Base-by-base conservation (phyloP, 35 echinoderm and acorn worm species). In the Amphiura filiformis region DNA sequence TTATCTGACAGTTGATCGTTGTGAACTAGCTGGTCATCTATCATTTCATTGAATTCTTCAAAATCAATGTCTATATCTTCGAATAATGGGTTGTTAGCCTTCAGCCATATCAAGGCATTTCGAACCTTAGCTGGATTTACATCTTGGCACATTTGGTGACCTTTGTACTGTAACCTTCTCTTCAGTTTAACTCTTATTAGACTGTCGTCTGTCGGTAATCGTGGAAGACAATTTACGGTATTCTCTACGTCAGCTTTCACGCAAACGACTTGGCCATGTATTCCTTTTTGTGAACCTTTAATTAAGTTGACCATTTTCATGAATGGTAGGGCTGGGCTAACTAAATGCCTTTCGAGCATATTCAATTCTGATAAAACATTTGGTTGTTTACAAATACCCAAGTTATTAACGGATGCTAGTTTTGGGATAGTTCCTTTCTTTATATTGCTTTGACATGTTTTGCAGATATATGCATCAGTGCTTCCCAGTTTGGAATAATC, bases 151-250 rank as follows among this genome's bases (percentile, higher is more conserved):
- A 86, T n/a, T n/a, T n/a, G n/a, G 77, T 94, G 84, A 82, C 88
- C 83, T 83, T 94, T 94, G 78, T 87, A 94, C 20, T 40, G 61
- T 70, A 93, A 49, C 37, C 90, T 89, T 75, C 87, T 36, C 38
- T 93, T 93, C 38, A 93, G 64, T 61, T 94, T 94, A 0, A 94
- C 84, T 34, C 42, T 57, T 76, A 94, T 94, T 30, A 94, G 12
- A 28, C 75, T 26, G 47, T 90, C 78, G 31, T 90, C 92, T 42
- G 36, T 76, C 37, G 36, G 40, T 30, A 76, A 36, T 41, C 92
- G 38, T 17, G 92, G 92, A 26, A 90, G 65, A 14, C 31, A 39
- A n/a, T 82, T 70, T 56, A 88, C n/a, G n/a, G n/a, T n/a, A n/a
- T n/a, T n/a, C n/a, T n/a, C n/a, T n/a, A n/a, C n/a, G n/a, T n/a